Evolutionary conservation across 2,888 invertebrate genomes (phyloP), one percentile per base, ranked within the genome.

Genomic region (Trissoscelio sp.): DNA sequence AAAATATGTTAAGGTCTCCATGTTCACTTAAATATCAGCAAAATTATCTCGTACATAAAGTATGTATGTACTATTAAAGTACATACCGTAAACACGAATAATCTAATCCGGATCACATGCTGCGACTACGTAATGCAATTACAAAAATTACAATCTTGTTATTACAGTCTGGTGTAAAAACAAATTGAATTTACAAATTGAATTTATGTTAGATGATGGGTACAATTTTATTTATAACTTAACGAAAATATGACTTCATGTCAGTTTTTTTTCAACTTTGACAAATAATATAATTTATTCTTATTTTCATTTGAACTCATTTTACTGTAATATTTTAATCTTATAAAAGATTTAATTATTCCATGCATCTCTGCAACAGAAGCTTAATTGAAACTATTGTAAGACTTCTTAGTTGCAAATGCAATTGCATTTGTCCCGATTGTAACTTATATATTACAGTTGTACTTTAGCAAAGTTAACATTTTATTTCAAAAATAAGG

Each of bases 141-240:
- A 66, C 12, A 53, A 66, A 37, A 66, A 53, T 66, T 46, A 16
- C 66, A 53, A 66, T 53, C 66, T 48, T 64, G 64, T 64, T 64
- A 64, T 64, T 64, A 48, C 64, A 37, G 22, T 39, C 51, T 66
- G 24, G 39, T 39, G 24, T 24, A 66, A 66, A 66, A 66, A 51
- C 53, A 66, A 66, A 66, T 53, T 66, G 66, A 66, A 66, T 66
- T 66, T 66, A 22, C 39, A 66, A 66, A 66, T 53, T 66, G 16
- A 57, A 69, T 69, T 69, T 69, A 44, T 20, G 31, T 53, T 12
- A 44, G 22, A 53, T 44, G 2, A n/a, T n/a, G n/a, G n/a, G 42
- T 31, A 55, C 4, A 14, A 53, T 53, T 28, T 53, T n/a, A n/a
- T n/a, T n/a, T n/a, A n/a, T n/a, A n/a, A n/a, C n/a, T n/a, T n/a